Evolutionary conservation across 2,113 vertebrate genomes (phyloP).

Genomic region (Clarias magur): DNA sequence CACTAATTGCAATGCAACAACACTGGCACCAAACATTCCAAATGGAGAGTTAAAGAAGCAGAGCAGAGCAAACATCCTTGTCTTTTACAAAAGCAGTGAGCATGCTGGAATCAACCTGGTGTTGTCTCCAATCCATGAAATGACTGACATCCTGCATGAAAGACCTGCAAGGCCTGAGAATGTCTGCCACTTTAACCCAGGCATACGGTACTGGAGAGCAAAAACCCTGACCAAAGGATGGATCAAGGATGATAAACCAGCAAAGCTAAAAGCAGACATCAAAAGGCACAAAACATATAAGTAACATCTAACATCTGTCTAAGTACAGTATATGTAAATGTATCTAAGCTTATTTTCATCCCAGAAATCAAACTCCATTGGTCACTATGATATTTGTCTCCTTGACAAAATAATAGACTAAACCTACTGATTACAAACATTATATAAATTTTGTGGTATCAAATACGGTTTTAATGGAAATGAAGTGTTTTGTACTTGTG

Average conservation of each 20-base stretch:
- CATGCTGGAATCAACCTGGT: background rate
- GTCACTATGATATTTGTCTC: no score
- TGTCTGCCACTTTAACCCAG: background rate
- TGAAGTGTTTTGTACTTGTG: no score
- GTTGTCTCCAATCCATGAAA: background rate
- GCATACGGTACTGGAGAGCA: background rate
- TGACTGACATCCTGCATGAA: background rate
- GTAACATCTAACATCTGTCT: background rate
- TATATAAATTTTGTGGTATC: no score
- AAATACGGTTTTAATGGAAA: accelerated
- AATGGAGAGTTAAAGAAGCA: background rate
- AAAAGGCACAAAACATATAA: background rate
- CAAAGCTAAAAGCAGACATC: background rate
- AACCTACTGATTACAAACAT: no score
- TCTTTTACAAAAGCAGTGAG: background rate
- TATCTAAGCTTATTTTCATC: background rate
- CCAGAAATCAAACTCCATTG: background rate
- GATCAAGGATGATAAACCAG: background rate
- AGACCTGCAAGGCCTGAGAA: background rate
- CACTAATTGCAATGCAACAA: background rate
- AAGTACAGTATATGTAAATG: background rate
- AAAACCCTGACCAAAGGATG: background rate
- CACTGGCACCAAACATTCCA: background rate
- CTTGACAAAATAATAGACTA: no score
- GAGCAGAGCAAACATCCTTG: background rate